Base-by-base conservation (phyloP, 2,113 vertebrate genomes). In the Chloebia gouldiae region DNA sequence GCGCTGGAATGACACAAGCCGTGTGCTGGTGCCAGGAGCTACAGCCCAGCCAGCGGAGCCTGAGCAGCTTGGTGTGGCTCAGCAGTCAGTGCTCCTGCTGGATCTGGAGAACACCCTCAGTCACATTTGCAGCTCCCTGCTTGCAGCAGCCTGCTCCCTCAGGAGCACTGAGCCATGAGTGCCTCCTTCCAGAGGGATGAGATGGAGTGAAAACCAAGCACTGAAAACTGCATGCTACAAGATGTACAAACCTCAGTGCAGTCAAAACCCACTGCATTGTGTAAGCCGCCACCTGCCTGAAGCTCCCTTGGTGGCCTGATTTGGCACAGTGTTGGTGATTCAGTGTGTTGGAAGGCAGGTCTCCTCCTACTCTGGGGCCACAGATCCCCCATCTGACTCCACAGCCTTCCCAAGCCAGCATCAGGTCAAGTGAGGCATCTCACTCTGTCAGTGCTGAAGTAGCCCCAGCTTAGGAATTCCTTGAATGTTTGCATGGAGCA, bases 191-290 rank as follows among this genome's bases (percentile, higher is more conserved):
- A 35, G 65, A 71, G 42, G 60, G 27, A 25, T 21, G 45, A 12
- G 65, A 27, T 2, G 31, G 30, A 51, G 45, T 49, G 35, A 57
- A 69, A 81, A 31, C 14, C 8, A 56, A 69, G 13, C 1, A 6
- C 47, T 23, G 51, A 33, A 47, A 94, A 33, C 44, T 8, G n/a
- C 12, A 0, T 0, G 0, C 39, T 18, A 2, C 0, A 2, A n/a
- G 80, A n/a, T 2, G 14, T 27, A 57, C 27, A 42, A 75, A 28
- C 23, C 19, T 24, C 57, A 16, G 7, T 4, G 47, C 25, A 15
- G 30, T 4, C 40, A 40, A 47, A 27, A 4, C 10, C 30, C 27
- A 2, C 18, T 0, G 3, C 2, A 3, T 24, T 0, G 0, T 63
- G 10, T 18, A 22, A 47, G 27, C 5, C 22, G 40, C 19, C 15